phyloP scores from a whole-genome alignment of 1,140 invertebrate species.

The Papilio aristodemus region DNA sequence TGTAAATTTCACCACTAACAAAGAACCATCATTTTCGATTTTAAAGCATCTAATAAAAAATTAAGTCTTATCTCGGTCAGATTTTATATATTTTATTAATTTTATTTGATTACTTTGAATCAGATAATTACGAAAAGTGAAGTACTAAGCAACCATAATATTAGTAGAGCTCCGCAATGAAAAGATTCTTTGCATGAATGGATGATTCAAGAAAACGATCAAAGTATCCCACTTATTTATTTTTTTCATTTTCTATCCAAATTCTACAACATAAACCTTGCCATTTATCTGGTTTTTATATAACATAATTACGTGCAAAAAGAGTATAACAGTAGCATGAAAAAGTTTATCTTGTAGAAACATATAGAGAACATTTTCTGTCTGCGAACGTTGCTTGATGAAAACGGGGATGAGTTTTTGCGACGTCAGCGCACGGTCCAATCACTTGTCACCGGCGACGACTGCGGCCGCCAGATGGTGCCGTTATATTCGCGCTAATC shows the following conservation, averaged over 20 bases:
- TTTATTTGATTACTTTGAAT: no score
- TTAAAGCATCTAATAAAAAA: no score
- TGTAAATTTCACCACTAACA: neutral
- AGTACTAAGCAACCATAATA: no score
- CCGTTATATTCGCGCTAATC: conserved; percentile 58
- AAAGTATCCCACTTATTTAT: no score
- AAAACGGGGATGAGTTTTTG: conserved; percentile 29
- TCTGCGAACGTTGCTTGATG: conserved; percentile 21
- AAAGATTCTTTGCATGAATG: no score
- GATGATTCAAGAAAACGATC: no score
- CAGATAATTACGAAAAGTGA: no score
- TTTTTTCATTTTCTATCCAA: no score
- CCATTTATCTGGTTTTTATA: neutral
- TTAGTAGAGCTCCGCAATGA: no score
- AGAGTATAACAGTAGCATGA: neutral
- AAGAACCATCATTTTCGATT: neutral
- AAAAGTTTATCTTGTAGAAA: neutral
- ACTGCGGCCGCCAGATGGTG: conserved; percentile 56
- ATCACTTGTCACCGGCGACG: conserved; percentile 27
- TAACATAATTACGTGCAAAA: neutral
- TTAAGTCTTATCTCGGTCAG: no score
- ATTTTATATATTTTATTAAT: no score
- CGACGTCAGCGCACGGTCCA: conserved; percentile 25
- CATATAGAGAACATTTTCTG: neutral
- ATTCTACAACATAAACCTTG: no score